These are phyloP conservation scores for Ophion ventricosus DNA, from an alignment of 2,888 invertebrate species.

Conservation along the genomic window DNA sequence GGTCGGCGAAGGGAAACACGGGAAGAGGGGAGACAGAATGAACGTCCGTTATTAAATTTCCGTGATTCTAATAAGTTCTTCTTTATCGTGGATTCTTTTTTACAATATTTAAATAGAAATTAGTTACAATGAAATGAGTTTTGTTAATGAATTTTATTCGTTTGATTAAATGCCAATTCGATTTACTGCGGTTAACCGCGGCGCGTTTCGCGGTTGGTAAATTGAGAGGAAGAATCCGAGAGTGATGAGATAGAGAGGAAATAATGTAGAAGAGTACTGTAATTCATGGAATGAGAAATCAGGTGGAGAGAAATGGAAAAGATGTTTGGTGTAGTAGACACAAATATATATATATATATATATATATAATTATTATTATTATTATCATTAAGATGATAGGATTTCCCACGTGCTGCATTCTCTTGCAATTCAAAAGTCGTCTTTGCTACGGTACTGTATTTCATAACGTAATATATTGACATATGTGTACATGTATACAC, in stretches of 20 bases:
- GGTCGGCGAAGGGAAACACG: background rate
- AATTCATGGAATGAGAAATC: constrained; percentile 27
- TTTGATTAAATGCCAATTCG: constrained; percentile 12
- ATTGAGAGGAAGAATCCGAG: background rate
- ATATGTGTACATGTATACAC: background rate
- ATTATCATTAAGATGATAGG: background rate
- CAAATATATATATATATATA: background rate
- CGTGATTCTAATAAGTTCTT: background rate
- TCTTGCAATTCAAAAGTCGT: constrained; percentile 50
- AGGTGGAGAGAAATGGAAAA: constrained; percentile 5
- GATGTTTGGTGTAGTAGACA: background rate
- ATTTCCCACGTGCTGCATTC: constrained; percentile 63
- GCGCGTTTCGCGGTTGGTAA: background rate
- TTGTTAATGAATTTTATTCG: background rate
- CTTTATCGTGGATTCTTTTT: background rate
- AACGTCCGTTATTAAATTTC: background rate
- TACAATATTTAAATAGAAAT: background rate
- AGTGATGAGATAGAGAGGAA: background rate
- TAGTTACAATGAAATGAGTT: background rate
- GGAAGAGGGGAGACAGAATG: background rate
- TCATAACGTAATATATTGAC: constrained; percentile 31
- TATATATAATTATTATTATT: background rate
- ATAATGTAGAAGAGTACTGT: background rate
- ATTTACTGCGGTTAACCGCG: background rate
- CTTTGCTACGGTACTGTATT: constrained; percentile 28